Evolutionary conservation across 2,797 vertebrate species (phyloP), one percentile per base, ranked within the genome.

Genomic region (Sparus aurata): DNA sequence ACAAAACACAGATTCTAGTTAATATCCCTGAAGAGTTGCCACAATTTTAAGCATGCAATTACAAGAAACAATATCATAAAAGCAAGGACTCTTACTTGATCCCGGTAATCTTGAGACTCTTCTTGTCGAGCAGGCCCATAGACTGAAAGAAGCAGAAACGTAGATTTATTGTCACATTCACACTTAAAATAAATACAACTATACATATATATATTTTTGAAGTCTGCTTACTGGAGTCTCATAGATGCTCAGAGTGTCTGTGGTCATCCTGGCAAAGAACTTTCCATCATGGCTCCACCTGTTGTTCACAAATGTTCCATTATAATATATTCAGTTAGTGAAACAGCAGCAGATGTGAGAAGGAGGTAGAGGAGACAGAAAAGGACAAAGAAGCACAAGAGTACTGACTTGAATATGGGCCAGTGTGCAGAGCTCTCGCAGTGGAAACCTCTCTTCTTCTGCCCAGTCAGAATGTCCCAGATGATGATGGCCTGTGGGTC

Each of bases 401-500:
- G 22, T n/a, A 94, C 97, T 92, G 89, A 99, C 98, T 99, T 99
- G 87, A 99, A 99, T 85, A 99, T 99, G 62, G 98, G 98, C 98
- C 98, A 99, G 79, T 99, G 98, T 69, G 98, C 98, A 4, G 98
- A 99, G 84, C 97, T 99, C 89, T 99, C 98, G 75, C 98, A 99
- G 87, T 99, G 98, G 89, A 99, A 99, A 12, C 98, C 98, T 95
- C 98, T 94, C 91, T 98, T 99, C 95, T 99, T 99, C 86, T 99
- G 97, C 74, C 98, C 98, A 0, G 98, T 99, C 59, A 99, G 95
- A 84, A 98, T 98, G 93, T 99, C 98, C 98, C 98, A 99, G 91
- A 99, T 98, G 89, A 99, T 99, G 92, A 99, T 99, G 69, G 98
- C 98, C 91, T 99, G 98, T 50, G 98, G 98, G 82, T 99, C 98